Percentiles rank a stretch among this genome's conserved stretches.
These are phyloP conservation scores for Apamea epomidion DNA, from an alignment of 2,888 invertebrate genomes.

Conservation along the genomic window DNA sequence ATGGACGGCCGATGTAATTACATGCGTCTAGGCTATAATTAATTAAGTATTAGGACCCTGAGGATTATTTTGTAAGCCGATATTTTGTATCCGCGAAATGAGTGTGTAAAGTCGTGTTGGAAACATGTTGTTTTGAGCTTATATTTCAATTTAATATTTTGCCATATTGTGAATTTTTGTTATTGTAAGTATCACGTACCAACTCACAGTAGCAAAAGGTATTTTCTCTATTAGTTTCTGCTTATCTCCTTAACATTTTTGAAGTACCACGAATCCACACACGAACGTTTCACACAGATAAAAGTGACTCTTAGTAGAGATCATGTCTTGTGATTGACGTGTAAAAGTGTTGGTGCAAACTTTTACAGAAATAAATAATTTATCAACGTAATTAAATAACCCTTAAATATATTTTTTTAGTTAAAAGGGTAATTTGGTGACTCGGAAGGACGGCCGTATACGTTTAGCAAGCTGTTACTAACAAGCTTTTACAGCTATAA, in stretches of 20 bases:
- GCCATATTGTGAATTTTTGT: not conserved
- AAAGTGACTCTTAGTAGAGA: not conserved
- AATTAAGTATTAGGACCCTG: conserved; percentile 55
- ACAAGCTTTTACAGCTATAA: not conserved
- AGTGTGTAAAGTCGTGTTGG: not conserved
- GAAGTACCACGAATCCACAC: too few species aligned
- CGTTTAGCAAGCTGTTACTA: not conserved
- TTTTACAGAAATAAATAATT: too few species aligned
- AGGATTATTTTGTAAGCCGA: conserved; percentile 36
- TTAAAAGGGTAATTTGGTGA: not conserved
- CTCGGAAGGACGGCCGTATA: not conserved
- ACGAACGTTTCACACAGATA: too few species aligned
- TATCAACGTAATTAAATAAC: not conserved
- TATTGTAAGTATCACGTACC: too few species aligned
- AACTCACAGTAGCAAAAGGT: not conserved
- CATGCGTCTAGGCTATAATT: conserved; percentile 45
- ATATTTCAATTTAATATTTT: not conserved
- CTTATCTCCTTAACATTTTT: not conserved
- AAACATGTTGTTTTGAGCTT: not conserved
- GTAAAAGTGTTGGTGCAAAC: too few species aligned
- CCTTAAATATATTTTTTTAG: not conserved
- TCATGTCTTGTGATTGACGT: not conserved
- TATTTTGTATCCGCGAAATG: conserved; percentile 32
- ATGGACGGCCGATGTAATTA: conserved; percentile 40
- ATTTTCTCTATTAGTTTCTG: not conserved